Evolutionary conservation across 2,888 invertebrate species (phyloP), one percentile per base, ranked within the genome.

Genomic region (Chrysodeixis includens): DNA sequence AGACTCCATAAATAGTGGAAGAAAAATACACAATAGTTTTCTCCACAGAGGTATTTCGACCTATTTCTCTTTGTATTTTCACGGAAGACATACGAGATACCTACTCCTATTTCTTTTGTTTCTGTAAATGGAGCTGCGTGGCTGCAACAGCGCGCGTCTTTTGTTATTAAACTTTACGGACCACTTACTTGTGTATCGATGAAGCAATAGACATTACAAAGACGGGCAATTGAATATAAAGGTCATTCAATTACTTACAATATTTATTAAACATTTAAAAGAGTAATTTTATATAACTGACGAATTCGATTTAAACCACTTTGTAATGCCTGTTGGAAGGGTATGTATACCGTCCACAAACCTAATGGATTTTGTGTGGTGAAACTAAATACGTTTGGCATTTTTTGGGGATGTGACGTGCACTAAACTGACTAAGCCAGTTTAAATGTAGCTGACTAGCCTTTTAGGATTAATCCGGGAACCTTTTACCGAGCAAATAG

Each of bases 41-140:
- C 46, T 20, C 46, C 18, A 20, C 18, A 46, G 18, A 46, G 16
- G 46, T 9, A 44, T n/a, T 16, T 18, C 46, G 46, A 49, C 18
- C 46, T 49, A 49, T 49, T 49, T 49, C 20, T 49, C 46, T 49
- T 49, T 49, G 46, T 49, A 10, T 20, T 10, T 49, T 40, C 40
- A 20, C 46, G 46, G 46, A 18, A 49, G 46, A 49, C 0, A 49
- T 49, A 49, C 18, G 9, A 49, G 46, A 18, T 18, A 49, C 40
- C 40, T 20, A 49, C 46, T 49, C 46, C 4, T 10, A 20, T 49
- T 20, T 49, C 46, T 49, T 49, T 49, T 49, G 46, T 49, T 20
- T 20, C 20, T 49, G 10, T 1, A 10, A 20, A 49, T 10, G 20
- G 18, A 18, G 46, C 3, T 49, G 18, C 18, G 16, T 46, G 4